Conservation (phyloP, 2,797 vertebrate species). For the Enteromius treurensis region DNA sequence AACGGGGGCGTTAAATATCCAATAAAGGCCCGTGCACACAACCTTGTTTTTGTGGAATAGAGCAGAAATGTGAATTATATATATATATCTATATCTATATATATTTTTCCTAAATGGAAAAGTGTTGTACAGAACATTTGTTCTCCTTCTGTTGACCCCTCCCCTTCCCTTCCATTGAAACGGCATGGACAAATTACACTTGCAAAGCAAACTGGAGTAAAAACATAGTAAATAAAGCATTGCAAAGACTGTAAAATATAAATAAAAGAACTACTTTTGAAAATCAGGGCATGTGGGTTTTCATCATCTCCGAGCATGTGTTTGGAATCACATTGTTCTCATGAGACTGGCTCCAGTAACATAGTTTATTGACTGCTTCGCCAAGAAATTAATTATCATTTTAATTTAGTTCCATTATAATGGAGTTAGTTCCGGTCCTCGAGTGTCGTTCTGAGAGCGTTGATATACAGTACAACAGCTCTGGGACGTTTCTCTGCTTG, state of each 20-base stretch:
- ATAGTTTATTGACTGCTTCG: neutral
- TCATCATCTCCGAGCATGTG: neutral
- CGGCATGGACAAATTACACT: slow-evolving; percentile 73
- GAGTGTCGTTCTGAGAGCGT: neutral
- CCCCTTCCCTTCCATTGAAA: slow-evolving; percentile 67
- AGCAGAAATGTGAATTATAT: slow-evolving; percentile 73
- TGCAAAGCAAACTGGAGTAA: slow-evolving; percentile 67
- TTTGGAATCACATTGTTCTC: neutral
- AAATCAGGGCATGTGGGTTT: slow-evolving; percentile 52
- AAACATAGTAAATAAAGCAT: slow-evolving; percentile 72
- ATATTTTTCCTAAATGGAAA: slow-evolving; percentile 64
- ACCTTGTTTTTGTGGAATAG: slow-evolving; percentile 69
- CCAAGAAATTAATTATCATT: slow-evolving; percentile 17
- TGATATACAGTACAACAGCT: neutral
- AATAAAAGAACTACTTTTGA: slow-evolving; percentile 86
- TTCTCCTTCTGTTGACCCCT: slow-evolving; percentile 61
- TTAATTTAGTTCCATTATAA: slow-evolving; percentile 30
- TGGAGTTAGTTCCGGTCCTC: slow-evolving; percentile 1
- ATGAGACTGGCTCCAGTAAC: neutral
- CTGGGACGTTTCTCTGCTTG: slow-evolving; percentile 2
- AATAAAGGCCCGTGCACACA: slow-evolving; percentile 60
- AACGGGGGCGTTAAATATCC: slow-evolving; percentile 60
- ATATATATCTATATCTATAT: neutral
- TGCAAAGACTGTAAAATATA: slow-evolving; percentile 85
- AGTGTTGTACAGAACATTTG: slow-evolving; percentile 74